A percentile compares a stretch with the other conserved stretches of the same genome.
Conservation (phyloP, 2,113 vertebrate species). For the Platichthys stellatus region DNA sequence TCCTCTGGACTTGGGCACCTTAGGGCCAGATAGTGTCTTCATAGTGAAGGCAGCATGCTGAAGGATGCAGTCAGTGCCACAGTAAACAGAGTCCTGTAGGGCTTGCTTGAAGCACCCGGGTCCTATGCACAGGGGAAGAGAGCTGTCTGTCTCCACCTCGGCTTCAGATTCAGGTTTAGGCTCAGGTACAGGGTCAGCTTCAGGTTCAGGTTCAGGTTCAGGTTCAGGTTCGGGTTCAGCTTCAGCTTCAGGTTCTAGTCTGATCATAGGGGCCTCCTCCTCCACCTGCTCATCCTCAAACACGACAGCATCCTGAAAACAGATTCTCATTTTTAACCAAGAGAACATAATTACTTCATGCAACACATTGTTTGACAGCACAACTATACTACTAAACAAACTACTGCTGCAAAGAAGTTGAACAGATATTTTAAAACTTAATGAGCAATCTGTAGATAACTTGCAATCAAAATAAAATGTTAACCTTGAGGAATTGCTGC, state of each 20-base stretch:
- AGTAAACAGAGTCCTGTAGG: constrained; percentile 93
- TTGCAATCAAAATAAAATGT: constrained; percentile 49
- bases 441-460: not conserved
- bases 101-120: constrained; percentile 88
- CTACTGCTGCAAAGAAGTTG: not conserved
- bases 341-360: constrained; percentile 13
- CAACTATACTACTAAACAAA: not conserved
- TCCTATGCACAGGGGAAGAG: constrained; percentile 88
- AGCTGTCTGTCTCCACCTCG: constrained; percentile 72
- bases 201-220: too few relatives aligned
- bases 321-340: constrained; percentile 56
- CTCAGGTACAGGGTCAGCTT: not conserved
- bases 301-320: constrained; percentile 73
- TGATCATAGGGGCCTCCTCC: constrained; percentile 7
- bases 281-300: constrained; percentile 14
- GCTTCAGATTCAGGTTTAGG: not conserved
- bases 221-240: not conserved
- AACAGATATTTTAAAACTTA: too few relatives aligned
- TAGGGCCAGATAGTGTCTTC: constrained; percentile 87
- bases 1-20: constrained; percentile 82
- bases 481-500: constrained; percentile 86
- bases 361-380: not conserved
- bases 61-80: constrained; percentile 94
- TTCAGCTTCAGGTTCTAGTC: constrained; percentile 38
- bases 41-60: constrained; percentile 93